Evolutionary conservation across 2,797 vertebrate species (phyloP).

Genomic region (Hoplostethus atlanticus): DNA sequence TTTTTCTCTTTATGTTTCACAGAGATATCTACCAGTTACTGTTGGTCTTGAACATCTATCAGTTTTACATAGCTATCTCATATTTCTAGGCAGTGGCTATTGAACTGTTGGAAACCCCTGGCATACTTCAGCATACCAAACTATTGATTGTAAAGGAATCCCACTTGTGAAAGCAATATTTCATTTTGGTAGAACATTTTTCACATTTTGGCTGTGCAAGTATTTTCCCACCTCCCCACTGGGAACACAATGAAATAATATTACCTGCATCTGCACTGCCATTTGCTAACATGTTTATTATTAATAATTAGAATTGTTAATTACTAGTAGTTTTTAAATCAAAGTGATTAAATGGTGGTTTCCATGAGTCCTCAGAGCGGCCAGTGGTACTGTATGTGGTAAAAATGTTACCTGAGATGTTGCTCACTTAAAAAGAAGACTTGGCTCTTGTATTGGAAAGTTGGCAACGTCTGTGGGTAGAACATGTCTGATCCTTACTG

Average conservation of each 20-base stretch:
- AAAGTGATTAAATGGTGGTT: background rate
- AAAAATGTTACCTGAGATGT: background rate
- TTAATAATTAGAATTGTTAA: background rate
- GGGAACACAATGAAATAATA: background rate
- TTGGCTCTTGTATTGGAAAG: background rate
- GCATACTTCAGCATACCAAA: too few species aligned
- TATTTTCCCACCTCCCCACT: background rate
- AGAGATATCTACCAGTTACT: too few species aligned
- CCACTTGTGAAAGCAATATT: background rate
- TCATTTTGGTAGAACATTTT: background rate
- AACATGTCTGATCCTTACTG: background rate
- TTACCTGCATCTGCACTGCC: background rate
- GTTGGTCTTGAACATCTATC: too few species aligned
- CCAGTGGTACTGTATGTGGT: background rate
- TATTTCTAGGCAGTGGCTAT: too few species aligned
- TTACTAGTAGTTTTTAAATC: background rate
- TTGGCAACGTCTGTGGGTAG: background rate
- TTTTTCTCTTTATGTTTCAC: background rate
- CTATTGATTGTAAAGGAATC: background rate
- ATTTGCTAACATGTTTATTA: background rate
- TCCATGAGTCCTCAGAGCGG: too few species aligned
- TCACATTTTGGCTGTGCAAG: background rate
- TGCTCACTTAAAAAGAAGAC: conserved; percentile 6
- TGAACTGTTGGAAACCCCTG: too few species aligned
- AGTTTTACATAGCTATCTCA: too few species aligned